A percentile compares a stretch with the other conserved stretches of the same genome.
phyloP scores from a whole-genome alignment of 1,140 invertebrate genomes.

The Hermetia illucens region DNA sequence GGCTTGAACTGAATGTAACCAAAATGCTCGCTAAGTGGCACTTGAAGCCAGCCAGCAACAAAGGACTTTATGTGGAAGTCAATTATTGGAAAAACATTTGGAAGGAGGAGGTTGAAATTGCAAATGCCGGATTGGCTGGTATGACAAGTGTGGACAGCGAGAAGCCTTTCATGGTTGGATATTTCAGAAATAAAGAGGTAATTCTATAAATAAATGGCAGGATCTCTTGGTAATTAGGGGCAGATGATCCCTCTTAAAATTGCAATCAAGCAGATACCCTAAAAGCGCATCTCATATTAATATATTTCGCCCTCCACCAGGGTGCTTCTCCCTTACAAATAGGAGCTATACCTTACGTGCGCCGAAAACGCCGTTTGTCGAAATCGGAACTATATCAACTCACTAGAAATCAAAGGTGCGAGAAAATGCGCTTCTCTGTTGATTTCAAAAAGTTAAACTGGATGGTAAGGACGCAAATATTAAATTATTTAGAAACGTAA shows the following conservation, averaged over 20 bases:
- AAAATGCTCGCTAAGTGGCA: constrained; percentile 15
- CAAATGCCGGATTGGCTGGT: constrained; percentile 6
- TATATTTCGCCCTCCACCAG: too few relatives aligned
- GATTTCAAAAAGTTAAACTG: constrained; percentile 25
- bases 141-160: constrained; percentile 7
- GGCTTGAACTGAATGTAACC: constrained; percentile 25
- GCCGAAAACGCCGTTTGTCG: constrained; percentile 9
- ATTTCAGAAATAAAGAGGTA: constrained; percentile 25
- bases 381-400: constrained; percentile 7
- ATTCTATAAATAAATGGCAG: constrained; percentile 15
- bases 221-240: too few relatives aligned
- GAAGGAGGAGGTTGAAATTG: constrained; percentile 7
- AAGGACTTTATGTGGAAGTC: constrained; percentile 9
- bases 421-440: constrained; percentile 25
- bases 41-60: constrained; percentile 6
- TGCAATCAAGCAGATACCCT: constrained; percentile 9
- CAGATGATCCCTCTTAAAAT: constrained; percentile 10
- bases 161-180: constrained; percentile 24
- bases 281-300: too few relatives aligned
- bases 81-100: constrained; percentile 11
- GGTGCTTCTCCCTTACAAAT: neutral
- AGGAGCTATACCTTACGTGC: neutral
- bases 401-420: constrained; percentile 17
- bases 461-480: constrained; percentile 8
- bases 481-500: neutral